Evolutionary conservation across 1,140 invertebrate genomes (phyloP).

Genomic region (Diachasma alloeum): DNA sequence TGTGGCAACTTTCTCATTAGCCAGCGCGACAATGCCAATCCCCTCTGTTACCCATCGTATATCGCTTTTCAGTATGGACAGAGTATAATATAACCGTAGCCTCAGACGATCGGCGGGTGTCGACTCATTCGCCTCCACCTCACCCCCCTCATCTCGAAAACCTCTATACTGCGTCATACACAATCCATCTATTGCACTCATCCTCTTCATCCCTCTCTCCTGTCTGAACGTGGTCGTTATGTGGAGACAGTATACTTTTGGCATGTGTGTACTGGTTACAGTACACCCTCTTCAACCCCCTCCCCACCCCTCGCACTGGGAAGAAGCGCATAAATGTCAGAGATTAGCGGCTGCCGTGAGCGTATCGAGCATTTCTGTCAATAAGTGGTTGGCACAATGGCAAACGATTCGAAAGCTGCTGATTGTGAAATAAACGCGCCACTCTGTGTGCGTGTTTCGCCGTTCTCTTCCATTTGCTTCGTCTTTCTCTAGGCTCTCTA

Average conservation of each 20-base stretch:
- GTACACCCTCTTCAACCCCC: constrained; percentile 1
- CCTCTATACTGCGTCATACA: neutral
- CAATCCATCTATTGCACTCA: constrained; percentile 16
- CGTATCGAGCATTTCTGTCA: constrained; percentile 61
- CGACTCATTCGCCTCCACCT: constrained; percentile 29
- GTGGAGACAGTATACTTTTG: neutral
- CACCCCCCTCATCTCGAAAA: constrained; percentile 17
- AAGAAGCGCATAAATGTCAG: constrained; percentile 55
- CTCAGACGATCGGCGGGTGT: constrained; percentile 52
- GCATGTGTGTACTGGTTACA: neutral
- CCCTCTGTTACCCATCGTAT: constrained; percentile 44
- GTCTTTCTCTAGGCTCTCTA: neutral
- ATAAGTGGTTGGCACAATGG: constrained; percentile 52
- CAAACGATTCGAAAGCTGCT: constrained; percentile 55
- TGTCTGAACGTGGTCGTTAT: constrained; percentile 11
- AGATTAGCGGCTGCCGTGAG: constrained; percentile 55
- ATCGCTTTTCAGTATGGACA: constrained; percentile 32
- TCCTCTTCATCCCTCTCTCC: constrained; percentile 22
- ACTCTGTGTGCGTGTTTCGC: constrained; percentile 31
- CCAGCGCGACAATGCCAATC: constrained; percentile 52
- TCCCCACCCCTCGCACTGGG: constrained; percentile 14
- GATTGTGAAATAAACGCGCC: constrained; percentile 58
- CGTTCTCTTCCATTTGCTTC: constrained; percentile 10
- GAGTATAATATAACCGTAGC: constrained; percentile 51
- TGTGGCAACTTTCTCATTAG: constrained; percentile 59